A percentile compares a stretch with the other conserved stretches of the same genome.
Conservation (phyloP, 2,113 vertebrate genomes). For the Gopherus evgoodei region DNA sequence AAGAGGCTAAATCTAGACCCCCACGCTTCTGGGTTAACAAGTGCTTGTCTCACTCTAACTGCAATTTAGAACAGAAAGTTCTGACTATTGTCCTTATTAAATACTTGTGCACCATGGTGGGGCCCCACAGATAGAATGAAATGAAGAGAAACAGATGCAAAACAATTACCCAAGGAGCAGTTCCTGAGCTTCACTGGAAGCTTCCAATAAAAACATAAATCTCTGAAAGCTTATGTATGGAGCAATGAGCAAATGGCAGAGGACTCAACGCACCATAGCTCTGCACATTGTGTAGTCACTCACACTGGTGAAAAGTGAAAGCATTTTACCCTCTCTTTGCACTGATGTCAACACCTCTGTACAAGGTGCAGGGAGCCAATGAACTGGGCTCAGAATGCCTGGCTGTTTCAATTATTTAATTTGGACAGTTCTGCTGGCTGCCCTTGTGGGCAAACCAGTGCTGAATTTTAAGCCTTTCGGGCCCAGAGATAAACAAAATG, state of each 20-base stretch:
- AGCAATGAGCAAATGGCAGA: constrained; percentile 53
- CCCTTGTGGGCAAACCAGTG: not conserved
- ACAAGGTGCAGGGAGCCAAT: too few relatives aligned
- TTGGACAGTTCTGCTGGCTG: not conserved
- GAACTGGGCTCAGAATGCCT: not conserved
- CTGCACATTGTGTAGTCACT: not conserved
- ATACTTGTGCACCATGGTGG: constrained; percentile 63
- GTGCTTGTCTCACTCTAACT: constrained; percentile 30
- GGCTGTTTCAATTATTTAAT: not conserved
- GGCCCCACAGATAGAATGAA: constrained; percentile 65
- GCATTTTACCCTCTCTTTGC: too few relatives aligned
- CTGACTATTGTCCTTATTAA: constrained; percentile 72
- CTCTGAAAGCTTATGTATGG: constrained; percentile 62
- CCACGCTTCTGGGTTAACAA: constrained; percentile 34
- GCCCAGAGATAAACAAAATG: not conserved
- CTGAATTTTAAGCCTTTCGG: not conserved
- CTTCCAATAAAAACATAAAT: constrained; percentile 64
- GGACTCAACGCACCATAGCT: not conserved
- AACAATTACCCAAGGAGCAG: constrained; percentile 63
- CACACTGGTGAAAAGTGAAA: too few relatives aligned
- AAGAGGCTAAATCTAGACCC: constrained; percentile 69
- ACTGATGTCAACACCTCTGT: too few relatives aligned
- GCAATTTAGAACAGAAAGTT: constrained; percentile 58
- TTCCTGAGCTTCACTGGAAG: constrained; percentile 57
- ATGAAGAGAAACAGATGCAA: constrained; percentile 74